These are phyloP conservation scores for Morone saxatilis DNA, from an alignment of 2,113 vertebrate species.

Conservation along the genomic window DNA sequence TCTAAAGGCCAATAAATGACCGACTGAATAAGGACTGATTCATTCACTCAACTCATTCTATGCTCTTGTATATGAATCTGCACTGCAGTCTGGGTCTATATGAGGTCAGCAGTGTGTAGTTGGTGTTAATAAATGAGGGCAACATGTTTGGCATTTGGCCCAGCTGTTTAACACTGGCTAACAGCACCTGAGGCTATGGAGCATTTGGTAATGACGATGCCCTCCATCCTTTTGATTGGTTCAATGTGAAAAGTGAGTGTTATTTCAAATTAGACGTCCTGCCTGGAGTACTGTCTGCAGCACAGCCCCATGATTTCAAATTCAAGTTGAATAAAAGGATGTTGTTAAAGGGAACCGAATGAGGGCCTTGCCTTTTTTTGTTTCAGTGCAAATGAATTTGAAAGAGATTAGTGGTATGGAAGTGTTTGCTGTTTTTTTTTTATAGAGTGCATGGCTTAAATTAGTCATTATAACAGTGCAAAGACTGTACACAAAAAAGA, in stretches of 20 bases:
- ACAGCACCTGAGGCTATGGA: constrained; percentile 36
- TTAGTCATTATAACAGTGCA: constrained; percentile 16
- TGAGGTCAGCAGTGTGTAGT: constrained; percentile 10
- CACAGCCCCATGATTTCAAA: neutral
- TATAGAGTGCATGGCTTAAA: neutral
- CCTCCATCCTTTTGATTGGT: neutral
- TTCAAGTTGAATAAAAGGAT: neutral
- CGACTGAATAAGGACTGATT: neutral
- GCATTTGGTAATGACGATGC: constrained; percentile 27
- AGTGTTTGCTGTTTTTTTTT: neutral
- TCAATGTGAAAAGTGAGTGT: neutral
- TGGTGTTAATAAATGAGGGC: constrained; percentile 51
- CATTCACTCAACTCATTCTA: neutral
- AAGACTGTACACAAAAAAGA: neutral
- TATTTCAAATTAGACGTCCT: neutral
- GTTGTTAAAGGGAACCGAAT: neutral
- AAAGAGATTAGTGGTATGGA: neutral
- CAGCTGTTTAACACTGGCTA: constrained; percentile 35
- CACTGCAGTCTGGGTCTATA: neutral
- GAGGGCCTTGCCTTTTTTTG: neutral
- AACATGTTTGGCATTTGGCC: constrained; percentile 53
- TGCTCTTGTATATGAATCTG: neutral
- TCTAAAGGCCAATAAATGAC: too few relatives aligned
- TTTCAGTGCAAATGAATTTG: neutral
- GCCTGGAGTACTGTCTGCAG: neutral